A percentile compares a stretch with the other conserved stretches of the same genome.
Evolutionary conservation across 2,797 vertebrate genomes (phyloP).

Genomic region (Rhabdomys pumilio): DNA sequence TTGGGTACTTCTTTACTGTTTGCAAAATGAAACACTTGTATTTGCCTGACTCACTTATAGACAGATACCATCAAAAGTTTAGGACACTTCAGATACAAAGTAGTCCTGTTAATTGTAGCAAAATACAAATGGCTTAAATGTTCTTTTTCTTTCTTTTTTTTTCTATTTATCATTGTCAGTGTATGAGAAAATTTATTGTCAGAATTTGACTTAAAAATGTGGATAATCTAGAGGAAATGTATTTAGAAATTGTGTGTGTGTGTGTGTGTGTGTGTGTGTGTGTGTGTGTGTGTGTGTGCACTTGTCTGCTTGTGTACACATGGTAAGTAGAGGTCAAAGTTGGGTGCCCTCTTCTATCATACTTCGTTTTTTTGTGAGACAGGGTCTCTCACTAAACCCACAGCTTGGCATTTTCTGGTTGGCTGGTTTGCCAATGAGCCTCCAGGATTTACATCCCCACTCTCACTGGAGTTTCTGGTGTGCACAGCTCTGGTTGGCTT

Average conservation of each 20-base stretch:
- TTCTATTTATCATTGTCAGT: constrained; percentile 45
- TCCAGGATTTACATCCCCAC: background rate
- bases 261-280: background rate
- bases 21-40: background rate
- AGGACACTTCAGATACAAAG: background rate
- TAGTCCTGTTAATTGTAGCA: background rate
- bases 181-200: constrained; percentile 9
- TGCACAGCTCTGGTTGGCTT: background rate
- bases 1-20: constrained; percentile 30
- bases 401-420: background rate
- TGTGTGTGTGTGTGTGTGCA: rapidly evolving
- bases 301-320: background rate
- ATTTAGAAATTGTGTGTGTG: background rate
- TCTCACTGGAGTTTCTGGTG: background rate
- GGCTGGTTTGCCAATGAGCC: background rate
- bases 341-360: background rate
- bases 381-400: no score
- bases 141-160: constrained; percentile 24
- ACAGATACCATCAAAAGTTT: background rate
- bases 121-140: constrained; percentile 40
- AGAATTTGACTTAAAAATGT: constrained; percentile 56
- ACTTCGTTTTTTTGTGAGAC: background rate
- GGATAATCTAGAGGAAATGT: background rate
- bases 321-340: background rate
- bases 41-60: background rate